Percentiles rank a stretch among this genome's conserved stretches.
phyloP scores from a whole-genome alignment of 1,140 invertebrate species.

The Maconellicoccus hirsutus region DNA sequence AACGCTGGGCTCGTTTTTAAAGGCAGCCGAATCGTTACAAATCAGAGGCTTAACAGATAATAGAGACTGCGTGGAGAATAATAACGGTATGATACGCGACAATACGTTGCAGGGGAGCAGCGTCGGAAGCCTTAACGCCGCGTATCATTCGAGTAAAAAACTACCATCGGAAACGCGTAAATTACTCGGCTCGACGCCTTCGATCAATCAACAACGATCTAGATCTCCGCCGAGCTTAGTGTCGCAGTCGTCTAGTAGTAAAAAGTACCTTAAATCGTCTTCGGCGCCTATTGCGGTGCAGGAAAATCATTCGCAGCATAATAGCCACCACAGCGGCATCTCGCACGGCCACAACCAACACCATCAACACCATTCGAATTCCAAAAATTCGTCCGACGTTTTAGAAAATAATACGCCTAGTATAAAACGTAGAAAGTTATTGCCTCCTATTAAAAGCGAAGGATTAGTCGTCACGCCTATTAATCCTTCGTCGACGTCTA shows the following conservation, averaged over 20 bases:
- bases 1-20: slow-evolving; percentile 75
- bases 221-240: background rate
- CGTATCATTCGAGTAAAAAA: slow-evolving; percentile 13
- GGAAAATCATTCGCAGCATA: slow-evolving; percentile 13
- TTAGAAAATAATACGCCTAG: slow-evolving; percentile 22
- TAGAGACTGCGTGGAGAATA: slow-evolving; percentile 36
- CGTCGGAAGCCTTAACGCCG: background rate
- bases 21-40: slow-evolving; percentile 80
- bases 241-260: background rate
- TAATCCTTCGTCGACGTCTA: slow-evolving; percentile 24
- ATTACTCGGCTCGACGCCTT: slow-evolving; percentile 17
- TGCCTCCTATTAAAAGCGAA: slow-evolving; percentile 26
- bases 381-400: background rate
- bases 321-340: no score
- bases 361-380: background rate
- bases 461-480: slow-evolving; percentile 26
- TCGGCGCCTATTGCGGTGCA: background rate
- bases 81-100: slow-evolving; percentile 21
- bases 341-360: background rate
- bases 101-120: slow-evolving; percentile 14
- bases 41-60: slow-evolving; percentile 78
- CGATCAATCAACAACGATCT: slow-evolving; percentile 15
- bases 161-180: slow-evolving; percentile 23
- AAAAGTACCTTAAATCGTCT: slow-evolving; percentile 17
- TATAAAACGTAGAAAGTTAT: slow-evolving; percentile 26